Evolutionary conservation across 2,113 vertebrate species (phyloP).

Genomic region (Rutilus rutilus): DNA sequence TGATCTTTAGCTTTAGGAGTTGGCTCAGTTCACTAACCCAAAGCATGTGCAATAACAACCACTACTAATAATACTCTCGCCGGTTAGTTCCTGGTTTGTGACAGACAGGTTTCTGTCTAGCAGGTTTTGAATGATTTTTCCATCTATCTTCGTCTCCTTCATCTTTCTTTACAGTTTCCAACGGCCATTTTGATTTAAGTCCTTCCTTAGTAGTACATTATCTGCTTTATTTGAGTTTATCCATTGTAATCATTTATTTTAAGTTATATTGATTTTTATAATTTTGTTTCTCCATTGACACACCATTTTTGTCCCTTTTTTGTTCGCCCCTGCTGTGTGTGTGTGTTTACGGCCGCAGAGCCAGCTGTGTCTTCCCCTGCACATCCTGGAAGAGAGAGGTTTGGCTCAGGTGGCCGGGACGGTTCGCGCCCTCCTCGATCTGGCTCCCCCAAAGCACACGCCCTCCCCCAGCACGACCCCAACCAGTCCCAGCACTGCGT

Average conservation of each 20-base stretch:
- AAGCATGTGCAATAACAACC: neutral
- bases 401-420: slow-evolving; percentile 92
- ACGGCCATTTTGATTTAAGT: slow-evolving; percentile 7
- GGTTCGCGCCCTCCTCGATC: slow-evolving; percentile 88
- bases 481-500: slow-evolving; percentile 66
- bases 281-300: slow-evolving; percentile 71
- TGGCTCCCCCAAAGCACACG: slow-evolving; percentile 85
- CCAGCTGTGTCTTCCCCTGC: slow-evolving; percentile 95
- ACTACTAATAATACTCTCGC: neutral
- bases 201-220: slow-evolving; percentile 2
- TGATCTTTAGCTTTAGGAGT: neutral
- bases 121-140: neutral
- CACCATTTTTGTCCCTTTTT: slow-evolving; percentile 67
- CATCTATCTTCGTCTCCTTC: neutral
- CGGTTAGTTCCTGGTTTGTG: neutral
- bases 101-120: neutral
- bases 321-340: slow-evolving; percentile 65
- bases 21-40: neutral
- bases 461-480: slow-evolving; percentile 56
- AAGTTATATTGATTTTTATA: slow-evolving; percentile 49
- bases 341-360: slow-evolving; percentile 73
- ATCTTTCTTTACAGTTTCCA: slow-evolving; percentile 29
- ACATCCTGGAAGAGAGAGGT: slow-evolving; percentile 98
- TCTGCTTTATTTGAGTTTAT: slow-evolving; percentile 46
- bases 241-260: slow-evolving; percentile 47